These are phyloP conservation scores for Bettongia penicillata DNA, from an alignment of 2,113 vertebrate species.

Conservation along the genomic window DNA sequence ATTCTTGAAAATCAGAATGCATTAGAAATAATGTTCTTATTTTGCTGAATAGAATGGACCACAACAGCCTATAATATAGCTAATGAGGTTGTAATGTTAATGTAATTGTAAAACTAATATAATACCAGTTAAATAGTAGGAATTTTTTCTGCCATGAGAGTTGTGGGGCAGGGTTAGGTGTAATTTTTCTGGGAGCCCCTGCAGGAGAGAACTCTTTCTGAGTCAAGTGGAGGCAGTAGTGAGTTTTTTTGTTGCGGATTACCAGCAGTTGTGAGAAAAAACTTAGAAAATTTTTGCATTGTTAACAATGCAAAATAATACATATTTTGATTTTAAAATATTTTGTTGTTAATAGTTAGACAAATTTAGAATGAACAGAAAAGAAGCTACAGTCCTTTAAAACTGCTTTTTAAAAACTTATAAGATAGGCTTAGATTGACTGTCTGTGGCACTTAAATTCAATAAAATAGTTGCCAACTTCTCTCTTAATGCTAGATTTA, in stretches of 20 bases:
- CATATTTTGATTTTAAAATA: neutral
- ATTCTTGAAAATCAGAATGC: neutral
- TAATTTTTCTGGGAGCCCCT: too few species aligned
- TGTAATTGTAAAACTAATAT: neutral
- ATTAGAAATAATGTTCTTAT: neutral
- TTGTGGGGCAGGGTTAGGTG: too few species aligned
- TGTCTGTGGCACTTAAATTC: constrained; percentile 26
- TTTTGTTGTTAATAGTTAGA: neutral
- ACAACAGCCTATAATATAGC: neutral
- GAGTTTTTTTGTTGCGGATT: neutral
- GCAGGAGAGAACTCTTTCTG: neutral
- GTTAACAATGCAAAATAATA: neutral
- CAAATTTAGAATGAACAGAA: neutral
- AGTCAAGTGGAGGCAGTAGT: neutral
- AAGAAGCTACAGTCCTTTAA: neutral
- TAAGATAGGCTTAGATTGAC: neutral
- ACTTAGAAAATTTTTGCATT: neutral
- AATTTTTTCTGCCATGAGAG: neutral
- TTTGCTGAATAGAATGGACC: neutral
- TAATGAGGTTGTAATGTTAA: neutral
- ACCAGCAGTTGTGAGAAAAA: neutral
- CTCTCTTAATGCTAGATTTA: neutral
- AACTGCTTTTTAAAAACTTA: neutral
- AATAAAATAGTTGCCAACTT: neutral
- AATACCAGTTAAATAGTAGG: neutral